Evolutionary conservation across 2,888 invertebrate species (phyloP), one percentile per base, ranked within the genome.

Genomic region (Galerucella calmariensis): DNA sequence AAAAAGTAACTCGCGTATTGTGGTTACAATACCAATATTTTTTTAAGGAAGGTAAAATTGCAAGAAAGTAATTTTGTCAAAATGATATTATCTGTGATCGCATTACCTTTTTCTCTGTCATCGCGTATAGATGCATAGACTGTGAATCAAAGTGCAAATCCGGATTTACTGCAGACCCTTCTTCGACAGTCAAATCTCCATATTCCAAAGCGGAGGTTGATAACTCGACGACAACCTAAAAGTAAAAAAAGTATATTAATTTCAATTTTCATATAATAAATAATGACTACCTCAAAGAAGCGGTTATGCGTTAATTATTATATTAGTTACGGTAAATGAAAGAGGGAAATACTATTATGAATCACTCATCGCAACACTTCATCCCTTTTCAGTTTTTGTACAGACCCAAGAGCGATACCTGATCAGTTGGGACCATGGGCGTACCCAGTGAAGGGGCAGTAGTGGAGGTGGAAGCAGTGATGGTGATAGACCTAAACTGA

Each of bases 131-230:
- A 90, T 97, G 95, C 91, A 96, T 94, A 83, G 93, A 91, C 86
- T 94, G 94, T 83, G 94, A 93, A 89, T 97, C 97, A 87, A 98
- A 97, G 86, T 94, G 93, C 89, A 98, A 92, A 89, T 98, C 97
- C 82, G 94, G 92, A 87, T 95, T 95, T 78, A 98, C 95, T 61
- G 93, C 90, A 35, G 94, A 94, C 46, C 92, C 92, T 79, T 93
- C 92, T 85, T 96, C 96, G 74, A 97, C 94, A 58, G 92, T 91
- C 78, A 97, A 92, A 86, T 96, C 95, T 75, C 95, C 95, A 87
- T 97, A 98, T 88, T 97, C 96, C 81, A 95, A 92, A n/a, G 96
- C 97, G 59, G 93, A 90, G 20, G 91, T 92, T 48, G 93, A 92
- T 79, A 94, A 95, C 87, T 97, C 97, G 4, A 98, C 95, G 27